Percentiles rank a stretch among this genome's conserved stretches.
Conservation (phyloP, 2,888 invertebrate genomes). For the Augiades crinisus region DNA sequence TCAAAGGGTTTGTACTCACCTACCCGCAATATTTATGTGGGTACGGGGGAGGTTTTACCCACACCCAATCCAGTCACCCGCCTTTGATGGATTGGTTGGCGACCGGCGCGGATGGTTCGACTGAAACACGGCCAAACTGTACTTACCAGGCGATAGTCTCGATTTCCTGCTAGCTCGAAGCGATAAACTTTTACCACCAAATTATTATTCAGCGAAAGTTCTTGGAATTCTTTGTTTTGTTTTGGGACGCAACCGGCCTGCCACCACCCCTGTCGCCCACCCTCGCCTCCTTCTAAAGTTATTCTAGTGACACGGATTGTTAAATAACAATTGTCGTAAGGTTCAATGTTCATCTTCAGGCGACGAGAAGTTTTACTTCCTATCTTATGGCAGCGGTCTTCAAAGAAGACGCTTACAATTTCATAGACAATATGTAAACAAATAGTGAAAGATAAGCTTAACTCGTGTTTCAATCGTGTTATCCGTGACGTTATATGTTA, state of each 20-base stretch:
- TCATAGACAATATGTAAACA: no score
- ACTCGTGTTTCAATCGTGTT: no score
- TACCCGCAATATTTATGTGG: slow-evolving; percentile 82
- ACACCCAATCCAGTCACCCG: slow-evolving; percentile 73
- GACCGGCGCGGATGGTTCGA: slow-evolving; percentile 75
- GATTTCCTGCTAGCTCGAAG: slow-evolving; percentile 64
- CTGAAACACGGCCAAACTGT: slow-evolving; percentile 69
- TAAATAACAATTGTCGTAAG: slow-evolving; percentile 40
- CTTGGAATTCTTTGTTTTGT: slow-evolving; percentile 69
- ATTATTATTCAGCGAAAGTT: slow-evolving; percentile 77
- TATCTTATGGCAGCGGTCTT: background rate
- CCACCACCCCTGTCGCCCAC: slow-evolving; percentile 37
- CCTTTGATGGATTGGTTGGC: slow-evolving; percentile 81
- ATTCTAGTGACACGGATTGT: slow-evolving; percentile 51
- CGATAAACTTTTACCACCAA: slow-evolving; percentile 66
- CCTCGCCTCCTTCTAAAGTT: slow-evolving; percentile 47
- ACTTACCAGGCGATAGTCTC: slow-evolving; percentile 65
- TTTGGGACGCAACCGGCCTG: slow-evolving; percentile 47
- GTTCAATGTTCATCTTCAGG: slow-evolving; percentile 31
- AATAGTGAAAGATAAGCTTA: no score
- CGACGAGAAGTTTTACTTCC: slow-evolving; percentile 4
- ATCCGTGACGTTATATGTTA: no score
- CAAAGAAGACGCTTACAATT: background rate
- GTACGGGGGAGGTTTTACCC: slow-evolving; percentile 65
- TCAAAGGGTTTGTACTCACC: slow-evolving; percentile 82